Percentiles rank a stretch among this genome's conserved stretches.
phyloP scores from a whole-genome alignment of 2,888 invertebrate species.

The Stenodema calcarata region DNA sequence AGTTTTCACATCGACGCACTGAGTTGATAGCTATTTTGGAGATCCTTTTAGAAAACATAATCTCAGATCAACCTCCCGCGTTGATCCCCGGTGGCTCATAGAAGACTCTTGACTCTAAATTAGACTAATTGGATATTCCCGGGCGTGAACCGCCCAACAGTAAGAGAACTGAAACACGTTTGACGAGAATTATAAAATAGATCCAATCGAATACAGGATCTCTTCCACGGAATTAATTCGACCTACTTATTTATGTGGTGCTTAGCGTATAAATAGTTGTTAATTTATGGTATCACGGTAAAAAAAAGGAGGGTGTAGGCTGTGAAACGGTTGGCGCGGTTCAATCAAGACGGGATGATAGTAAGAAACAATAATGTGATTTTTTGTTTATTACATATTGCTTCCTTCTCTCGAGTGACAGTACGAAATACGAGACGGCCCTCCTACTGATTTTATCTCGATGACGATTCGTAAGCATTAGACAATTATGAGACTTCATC shows the following conservation, averaged over 20 bases:
- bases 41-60: not conserved
- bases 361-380: not conserved
- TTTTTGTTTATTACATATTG: not conserved
- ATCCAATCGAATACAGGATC: not conserved
- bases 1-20: too few relatives aligned
- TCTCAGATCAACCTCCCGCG: not conserved
- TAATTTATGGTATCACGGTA: not conserved
- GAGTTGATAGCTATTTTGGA: too few relatives aligned
- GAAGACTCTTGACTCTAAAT: not conserved
- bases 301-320: not conserved
- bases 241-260: not conserved
- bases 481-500: not conserved
- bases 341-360: not conserved
- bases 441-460: not conserved
- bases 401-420: not conserved
- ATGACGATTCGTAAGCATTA: not conserved
- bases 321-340: not conserved
- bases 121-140: not conserved
- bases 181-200: not conserved
- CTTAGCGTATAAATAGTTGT: not conserved
- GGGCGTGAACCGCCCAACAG: not conserved
- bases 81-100: not conserved
- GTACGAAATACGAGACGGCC: not conserved
- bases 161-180: not conserved
- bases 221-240: not conserved